Conservation (phyloP, 2,797 vertebrate genomes). For the Kryptolebias ocellatus region DNA sequence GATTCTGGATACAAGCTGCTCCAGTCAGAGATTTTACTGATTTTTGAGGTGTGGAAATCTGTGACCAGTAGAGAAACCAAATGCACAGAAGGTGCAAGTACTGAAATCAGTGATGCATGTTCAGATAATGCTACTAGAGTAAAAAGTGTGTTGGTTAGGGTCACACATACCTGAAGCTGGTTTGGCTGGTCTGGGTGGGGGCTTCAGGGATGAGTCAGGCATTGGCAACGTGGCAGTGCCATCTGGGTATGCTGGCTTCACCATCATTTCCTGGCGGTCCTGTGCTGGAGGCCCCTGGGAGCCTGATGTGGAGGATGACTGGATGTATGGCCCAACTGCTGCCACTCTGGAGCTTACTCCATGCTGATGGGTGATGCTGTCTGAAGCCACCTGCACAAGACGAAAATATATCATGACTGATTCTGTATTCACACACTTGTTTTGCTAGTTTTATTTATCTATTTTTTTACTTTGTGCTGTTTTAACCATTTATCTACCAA, state of each 20-base stretch:
- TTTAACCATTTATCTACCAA: too few species aligned
- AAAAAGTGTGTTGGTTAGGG: background rate
- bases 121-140: background rate
- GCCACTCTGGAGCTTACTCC: slow-evolving; percentile 86
- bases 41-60: slow-evolving; percentile 60
- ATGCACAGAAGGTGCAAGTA: background rate
- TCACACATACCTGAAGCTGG: slow-evolving; percentile 56
- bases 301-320: slow-evolving; percentile 80
- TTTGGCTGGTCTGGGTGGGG: slow-evolving; percentile 76
- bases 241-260: slow-evolving; percentile 89
- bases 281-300: slow-evolving; percentile 52
- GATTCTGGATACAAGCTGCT: slow-evolving; percentile 45
- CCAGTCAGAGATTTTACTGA: slow-evolving; percentile 66
- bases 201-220: slow-evolving; percentile 60
- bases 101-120: background rate
- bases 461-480: too few species aligned
- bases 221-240: slow-evolving; percentile 80
- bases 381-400: slow-evolving; percentile 80
- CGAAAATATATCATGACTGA: background rate
- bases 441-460: too few species aligned
- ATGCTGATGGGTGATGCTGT: slow-evolving; percentile 80
- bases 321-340: slow-evolving; percentile 94
- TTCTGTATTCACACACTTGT: too few species aligned
- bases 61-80: background rate
- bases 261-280: slow-evolving; percentile 81